Base-by-base conservation (phyloP, 1,140 invertebrate species). In the Magallana angulata region DNA sequence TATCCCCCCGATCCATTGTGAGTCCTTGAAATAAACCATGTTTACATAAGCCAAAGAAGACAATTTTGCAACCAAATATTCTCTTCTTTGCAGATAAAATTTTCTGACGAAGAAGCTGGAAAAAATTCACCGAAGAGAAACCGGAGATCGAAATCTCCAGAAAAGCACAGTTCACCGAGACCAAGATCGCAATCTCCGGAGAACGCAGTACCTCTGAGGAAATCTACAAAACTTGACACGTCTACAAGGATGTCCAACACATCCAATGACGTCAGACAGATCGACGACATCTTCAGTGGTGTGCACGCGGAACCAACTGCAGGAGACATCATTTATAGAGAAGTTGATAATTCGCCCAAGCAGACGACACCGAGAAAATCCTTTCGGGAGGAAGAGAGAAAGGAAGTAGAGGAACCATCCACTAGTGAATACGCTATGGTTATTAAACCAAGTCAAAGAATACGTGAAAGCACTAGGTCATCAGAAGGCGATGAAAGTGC, bases 231-330 rank as follows among this genome's bases (percentile, higher is more conserved):
- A 16, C 60, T 16, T 12, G 68, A 76, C 9, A 11, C 9, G n/a
- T 82, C 81, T 7, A 1, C 48, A 57, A 82, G 81, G 16, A 57
- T 82, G 48, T 57, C 81, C 14, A 82, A 36, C n/a, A 58, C 59
- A 30, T 62, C 82, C 56, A 59, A 84, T 7, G 82, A 84, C 24
- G 82, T 16, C 30, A 62, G n/a, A 16, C 82, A 84, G 30, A 84
- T 84, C 30, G 82, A 84, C 14, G 82, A 84, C 12, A 84, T 84
- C 57, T 84, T 84, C 57, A 62, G 82, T 12, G 82, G 82, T 60
- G 6, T 84, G 4, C 7, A 16, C 9, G 82, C 82, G 9, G 82
- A 60, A 36, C 82, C 82, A 36, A 84, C 24, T 24, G n/a, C 57
- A 62, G 82, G 82, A 8, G 82, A 84, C 59, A 62, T 84, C 24